These are phyloP conservation scores for Maconellicoccus hirsutus DNA, from an alignment of 1,140 invertebrate genomes.

Conservation along the genomic window DNA sequence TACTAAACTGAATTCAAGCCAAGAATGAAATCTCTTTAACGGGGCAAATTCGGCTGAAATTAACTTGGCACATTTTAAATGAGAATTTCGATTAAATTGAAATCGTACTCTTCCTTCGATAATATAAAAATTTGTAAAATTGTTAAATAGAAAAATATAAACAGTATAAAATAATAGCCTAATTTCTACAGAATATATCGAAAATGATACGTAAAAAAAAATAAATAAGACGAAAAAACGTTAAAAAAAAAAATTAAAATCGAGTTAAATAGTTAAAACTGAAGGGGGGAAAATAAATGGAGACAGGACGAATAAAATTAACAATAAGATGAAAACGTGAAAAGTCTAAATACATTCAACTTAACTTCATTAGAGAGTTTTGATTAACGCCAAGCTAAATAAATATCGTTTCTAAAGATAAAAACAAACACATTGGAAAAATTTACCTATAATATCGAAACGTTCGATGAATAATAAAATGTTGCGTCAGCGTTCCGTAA, in stretches of 20 bases:
- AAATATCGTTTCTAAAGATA: neutral
- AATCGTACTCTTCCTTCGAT: neutral
- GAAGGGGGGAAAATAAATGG: neutral
- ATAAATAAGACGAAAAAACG: no score
- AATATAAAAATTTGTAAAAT: neutral
- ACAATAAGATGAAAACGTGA: neutral
- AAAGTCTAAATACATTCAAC: neutral
- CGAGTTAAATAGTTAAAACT: neutral
- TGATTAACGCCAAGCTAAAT: neutral
- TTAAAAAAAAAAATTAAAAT: constrained; percentile 1
- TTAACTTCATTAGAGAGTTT: neutral
- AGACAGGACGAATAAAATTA: neutral
- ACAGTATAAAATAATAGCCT: neutral
- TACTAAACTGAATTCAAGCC: no score
- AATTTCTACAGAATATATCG: neutral
- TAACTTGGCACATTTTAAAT: no score
- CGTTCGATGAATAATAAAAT: no score
- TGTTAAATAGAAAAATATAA: constrained; percentile 10
- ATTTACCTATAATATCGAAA: no score
- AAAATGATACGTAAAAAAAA: neutral
- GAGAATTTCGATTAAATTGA: neutral
- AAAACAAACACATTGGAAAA: neutral
- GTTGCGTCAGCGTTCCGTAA: no score
- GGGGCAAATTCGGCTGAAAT: no score
- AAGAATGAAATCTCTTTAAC: no score